These are phyloP conservation scores for Aelia acuminata DNA, from an alignment of 2,888 invertebrate genomes.

Conservation along the genomic window DNA sequence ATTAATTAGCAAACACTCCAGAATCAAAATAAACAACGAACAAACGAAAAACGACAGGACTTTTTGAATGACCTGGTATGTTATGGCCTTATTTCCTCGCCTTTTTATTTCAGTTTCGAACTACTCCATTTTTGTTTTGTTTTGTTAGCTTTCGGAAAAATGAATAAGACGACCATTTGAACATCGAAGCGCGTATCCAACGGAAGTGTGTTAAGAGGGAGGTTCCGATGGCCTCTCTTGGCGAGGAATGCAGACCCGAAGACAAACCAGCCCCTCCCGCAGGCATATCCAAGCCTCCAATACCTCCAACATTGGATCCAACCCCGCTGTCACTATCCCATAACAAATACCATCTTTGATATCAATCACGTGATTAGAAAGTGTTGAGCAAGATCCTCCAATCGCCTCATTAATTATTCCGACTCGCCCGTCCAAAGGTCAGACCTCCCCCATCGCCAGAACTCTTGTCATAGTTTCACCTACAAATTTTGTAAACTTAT, in stretches of 20 bases:
- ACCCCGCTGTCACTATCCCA: neutral
- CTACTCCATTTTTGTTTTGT: neutral
- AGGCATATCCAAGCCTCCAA: too few species aligned
- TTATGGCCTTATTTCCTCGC: too few species aligned
- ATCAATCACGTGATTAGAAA: conserved; percentile 5
- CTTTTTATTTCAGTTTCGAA: neutral
- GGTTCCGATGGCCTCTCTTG: neutral
- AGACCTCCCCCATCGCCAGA: neutral
- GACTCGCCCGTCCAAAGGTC: neutral
- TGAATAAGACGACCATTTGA: neutral
- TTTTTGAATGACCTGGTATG: too few species aligned
- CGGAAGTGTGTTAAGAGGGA: conserved; percentile 19
- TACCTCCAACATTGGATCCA: neutral
- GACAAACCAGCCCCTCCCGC: neutral
- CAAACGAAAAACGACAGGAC: too few species aligned
- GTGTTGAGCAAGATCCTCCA: neutral
- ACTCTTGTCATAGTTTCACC: neutral
- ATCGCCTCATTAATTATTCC: neutral
- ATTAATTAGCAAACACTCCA: too few species aligned
- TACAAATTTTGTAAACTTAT: too few species aligned
- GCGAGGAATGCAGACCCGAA: neutral
- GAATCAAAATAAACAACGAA: too few species aligned
- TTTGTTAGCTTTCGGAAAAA: too few species aligned
- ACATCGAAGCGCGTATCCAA: neutral
- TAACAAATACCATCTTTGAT: neutral